A percentile compares a stretch with the other conserved stretches of the same genome.
These are phyloP conservation scores for Trididemnum miniatum DNA, from an alignment of 23 tunicate species.

Conservation along the genomic window DNA sequence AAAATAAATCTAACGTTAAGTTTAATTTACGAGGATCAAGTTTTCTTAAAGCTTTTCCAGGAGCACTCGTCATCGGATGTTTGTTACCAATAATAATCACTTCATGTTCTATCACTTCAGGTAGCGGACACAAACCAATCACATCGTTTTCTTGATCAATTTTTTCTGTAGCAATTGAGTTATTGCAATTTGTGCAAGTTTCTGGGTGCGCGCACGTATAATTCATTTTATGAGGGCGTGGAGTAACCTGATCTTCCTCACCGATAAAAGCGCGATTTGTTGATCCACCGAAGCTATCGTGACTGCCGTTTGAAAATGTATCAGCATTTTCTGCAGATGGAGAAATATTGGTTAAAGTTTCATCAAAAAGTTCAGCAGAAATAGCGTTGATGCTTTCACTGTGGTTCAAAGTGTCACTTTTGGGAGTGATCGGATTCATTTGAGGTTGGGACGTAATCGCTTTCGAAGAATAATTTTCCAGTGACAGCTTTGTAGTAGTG, in stretches of 20 bases:
- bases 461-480: background rate
- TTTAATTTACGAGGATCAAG: slow-evolving; percentile 95
- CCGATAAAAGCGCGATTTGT: slow-evolving; percentile 54
- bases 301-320: background rate
- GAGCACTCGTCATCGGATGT: slow-evolving; percentile 32
- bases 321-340: slow-evolving; percentile 24
- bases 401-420: background rate
- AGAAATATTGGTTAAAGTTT: background rate
- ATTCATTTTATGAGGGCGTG: slow-evolving; percentile 54
- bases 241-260: slow-evolving; percentile 52
- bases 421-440: background rate
- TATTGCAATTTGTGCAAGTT: slow-evolving; percentile 32
- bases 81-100: slow-evolving; percentile 46
- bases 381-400: too few species aligned
- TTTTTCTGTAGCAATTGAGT: background rate
- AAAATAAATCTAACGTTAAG: slow-evolving; percentile 81
- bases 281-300: slow-evolving; percentile 10
- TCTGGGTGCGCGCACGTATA: slow-evolving; percentile 45
- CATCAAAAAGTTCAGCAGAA: slow-evolving; percentile 28
- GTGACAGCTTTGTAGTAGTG: background rate
- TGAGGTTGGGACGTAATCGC: slow-evolving; percentile 6
- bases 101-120: slow-evolving; percentile 43
- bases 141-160: background rate
- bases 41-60: slow-evolving; percentile 80
- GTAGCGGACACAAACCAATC: background rate